Conservation (phyloP, 2,888 invertebrate species). For the Rhyacophila evoluta region DNA sequence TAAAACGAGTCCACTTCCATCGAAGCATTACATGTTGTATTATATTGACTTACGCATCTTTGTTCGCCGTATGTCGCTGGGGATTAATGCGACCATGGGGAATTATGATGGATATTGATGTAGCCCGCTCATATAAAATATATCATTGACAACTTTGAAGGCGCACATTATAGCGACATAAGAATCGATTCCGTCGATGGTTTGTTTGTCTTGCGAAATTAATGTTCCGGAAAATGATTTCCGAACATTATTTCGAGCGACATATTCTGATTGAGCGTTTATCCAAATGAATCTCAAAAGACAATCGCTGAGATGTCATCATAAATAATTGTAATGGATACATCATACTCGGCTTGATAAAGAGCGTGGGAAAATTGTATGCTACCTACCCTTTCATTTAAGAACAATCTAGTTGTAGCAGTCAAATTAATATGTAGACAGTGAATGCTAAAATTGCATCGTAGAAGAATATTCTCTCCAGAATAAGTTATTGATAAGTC, state of each 20-base stretch:
- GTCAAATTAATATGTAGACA: too few species aligned
- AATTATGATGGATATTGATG: too few species aligned
- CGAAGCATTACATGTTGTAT: too few species aligned
- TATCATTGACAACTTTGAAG: too few species aligned
- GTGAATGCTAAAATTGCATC: too few species aligned
- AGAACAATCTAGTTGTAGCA: too few species aligned
- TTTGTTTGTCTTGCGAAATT: slow-evolving; percentile 32
- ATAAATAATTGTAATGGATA: not conserved
- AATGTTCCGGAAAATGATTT: slow-evolving; percentile 41
- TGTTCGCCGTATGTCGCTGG: too few species aligned
- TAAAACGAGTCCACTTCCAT: too few species aligned
- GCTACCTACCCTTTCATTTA: not conserved
- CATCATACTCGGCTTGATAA: not conserved
- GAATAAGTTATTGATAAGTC: too few species aligned
- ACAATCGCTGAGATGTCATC: not conserved
- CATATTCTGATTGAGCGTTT: slow-evolving; percentile 20
- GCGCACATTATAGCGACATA: not conserved
- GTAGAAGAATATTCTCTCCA: too few species aligned
- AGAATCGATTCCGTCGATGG: slow-evolving; percentile 23
- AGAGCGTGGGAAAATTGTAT: not conserved
- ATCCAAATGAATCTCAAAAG: not conserved
- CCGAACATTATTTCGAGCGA: slow-evolving; percentile 35
- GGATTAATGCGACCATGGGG: too few species aligned
- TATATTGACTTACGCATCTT: too few species aligned
- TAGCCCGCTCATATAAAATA: not conserved